Evolutionary conservation across 1,140 invertebrate species (phyloP), one percentile per base, ranked within the genome.

Genomic region (Diploscapter pachys): DNA sequence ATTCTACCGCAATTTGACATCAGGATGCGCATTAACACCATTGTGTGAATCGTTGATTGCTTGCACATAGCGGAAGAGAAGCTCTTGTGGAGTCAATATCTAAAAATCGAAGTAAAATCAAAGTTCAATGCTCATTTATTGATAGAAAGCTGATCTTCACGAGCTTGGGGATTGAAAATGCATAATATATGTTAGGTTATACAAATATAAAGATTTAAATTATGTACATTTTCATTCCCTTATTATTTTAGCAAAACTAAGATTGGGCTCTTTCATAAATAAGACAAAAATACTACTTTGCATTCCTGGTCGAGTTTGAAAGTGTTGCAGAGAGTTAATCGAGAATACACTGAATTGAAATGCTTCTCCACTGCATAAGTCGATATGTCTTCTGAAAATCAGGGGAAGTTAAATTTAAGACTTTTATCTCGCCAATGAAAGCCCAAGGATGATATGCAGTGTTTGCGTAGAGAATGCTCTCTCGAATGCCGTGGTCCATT

Each of bases 251-350:
- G 31, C 31, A 31, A 31, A 31, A 31, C 31, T 31, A 31, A 31
- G 31, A 31, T 31, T 31, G 31, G 31, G 31, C 31, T 31, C 31
- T 31, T 31, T 31, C 31, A 31, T 31, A 31, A 31, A 31, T 31
- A 31, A 31, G 31, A 31, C 31, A 31, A 31, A 31, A 31, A 31
- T 31, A 31, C 31, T 50, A 83, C 80, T 89, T 98, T 98, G 5
- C 95, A 95, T 90, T 99, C 96, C 89, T 99, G 95, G 89, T 99
- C 97, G 75, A 99, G 89, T 74, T 88, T 88, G 88, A 96, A 99
- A 9, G 97, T 99, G 89, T 98, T 98, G 84, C 96, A 99, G 4
- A 99, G 88, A 4, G 98, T 94, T 66, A 99, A 87, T 80, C 96
- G 89, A 82, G 95, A 98, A 83, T 98, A 98, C 5, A 98, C 95